Evolutionary conservation across 2,797 vertebrate species (phyloP).

Genomic region (Chiloscyllium punctatum): DNA sequence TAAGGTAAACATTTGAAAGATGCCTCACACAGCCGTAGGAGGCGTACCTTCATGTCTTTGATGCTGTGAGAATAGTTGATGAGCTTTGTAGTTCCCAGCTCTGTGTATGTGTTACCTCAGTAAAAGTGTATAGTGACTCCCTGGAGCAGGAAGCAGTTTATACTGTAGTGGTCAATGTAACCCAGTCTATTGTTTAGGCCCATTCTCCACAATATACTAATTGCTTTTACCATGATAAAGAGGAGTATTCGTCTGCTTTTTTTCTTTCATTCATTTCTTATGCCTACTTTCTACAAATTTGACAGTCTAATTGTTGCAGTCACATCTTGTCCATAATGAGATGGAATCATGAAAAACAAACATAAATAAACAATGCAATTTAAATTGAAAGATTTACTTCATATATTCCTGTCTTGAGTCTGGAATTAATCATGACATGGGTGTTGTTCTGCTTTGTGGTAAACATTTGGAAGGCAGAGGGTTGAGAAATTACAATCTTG

Average conservation of each 20-base stretch:
- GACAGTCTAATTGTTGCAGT: background rate
- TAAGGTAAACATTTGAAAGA: conserved; percentile 20
- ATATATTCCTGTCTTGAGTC: background rate
- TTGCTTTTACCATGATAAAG: conserved; percentile 49
- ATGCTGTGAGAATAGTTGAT: conserved; percentile 36
- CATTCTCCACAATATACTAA: conserved; percentile 42
- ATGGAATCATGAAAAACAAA: background rate
- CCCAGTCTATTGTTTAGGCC: conserved; percentile 44
- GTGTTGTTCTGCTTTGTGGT: background rate
- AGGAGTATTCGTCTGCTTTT: conserved; percentile 31
- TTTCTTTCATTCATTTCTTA: conserved; percentile 43
- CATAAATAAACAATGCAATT: background rate
- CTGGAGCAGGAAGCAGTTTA: conserved; percentile 44
- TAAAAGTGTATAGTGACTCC: conserved; percentile 38
- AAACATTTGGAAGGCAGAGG: background rate
- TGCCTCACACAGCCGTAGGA: conserved; percentile 27
- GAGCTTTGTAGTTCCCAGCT: conserved; percentile 44
- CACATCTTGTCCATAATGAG: background rate
- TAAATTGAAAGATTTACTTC: background rate
- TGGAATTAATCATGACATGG: background rate
- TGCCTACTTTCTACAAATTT: conserved; percentile 45
- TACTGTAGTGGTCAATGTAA: conserved; percentile 47
- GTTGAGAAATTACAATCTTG: background rate
- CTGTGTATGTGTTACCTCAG: conserved; percentile 37
- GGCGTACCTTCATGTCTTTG: background rate